Evolutionary conservation across 2,797 vertebrate genomes (phyloP), one percentile per base, ranked within the genome.

Genomic region (Schizopygopsis malacanthus): DNA sequence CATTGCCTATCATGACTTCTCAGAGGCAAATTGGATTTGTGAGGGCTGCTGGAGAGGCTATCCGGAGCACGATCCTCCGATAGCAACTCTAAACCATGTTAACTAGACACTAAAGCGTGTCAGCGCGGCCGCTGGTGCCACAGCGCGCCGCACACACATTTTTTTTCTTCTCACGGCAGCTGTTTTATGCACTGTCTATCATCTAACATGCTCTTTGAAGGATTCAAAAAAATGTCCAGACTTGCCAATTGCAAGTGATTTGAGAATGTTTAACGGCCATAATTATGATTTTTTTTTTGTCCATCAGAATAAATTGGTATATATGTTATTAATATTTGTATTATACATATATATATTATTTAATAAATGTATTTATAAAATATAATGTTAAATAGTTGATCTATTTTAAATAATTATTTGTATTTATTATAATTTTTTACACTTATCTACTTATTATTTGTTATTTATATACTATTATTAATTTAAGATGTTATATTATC

Each of bases 1-100:
- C 96, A 96, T 94, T 93, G 97, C 97, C 96, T 97, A 97, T 97
- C 97, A 97, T 95, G 91, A 97, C 96, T 97, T 97, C 97, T 96
- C 96, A 96, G 96, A 97, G 94, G 94, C 97, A 96, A 95, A 97
- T 98, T 97, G 97, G 97, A 96, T 96, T 95, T 94, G 90, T 87
- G 88, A 90, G 83, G 92, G 92, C 94, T 94, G 94, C 92, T 91
- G 90, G 91, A 89, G 88, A 95, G 93, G 94, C 94, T 93, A 94
- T 94, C 92, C 92, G 86, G 93, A 93, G 90, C 90, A 92, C 92
- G 93, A 95, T 95, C 93, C 93, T 92, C 93, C 92, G 94, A 94
- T 94, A 92, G 86, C 86, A 87, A 61, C 89, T 77, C 83, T 90
- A 93, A 93, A 94, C 91, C 93, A 89, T 86, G 91, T 95, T 94